phyloP scores from a whole-genome alignment of 2,797 vertebrate species.

The Coreius guichenoti region DNA sequence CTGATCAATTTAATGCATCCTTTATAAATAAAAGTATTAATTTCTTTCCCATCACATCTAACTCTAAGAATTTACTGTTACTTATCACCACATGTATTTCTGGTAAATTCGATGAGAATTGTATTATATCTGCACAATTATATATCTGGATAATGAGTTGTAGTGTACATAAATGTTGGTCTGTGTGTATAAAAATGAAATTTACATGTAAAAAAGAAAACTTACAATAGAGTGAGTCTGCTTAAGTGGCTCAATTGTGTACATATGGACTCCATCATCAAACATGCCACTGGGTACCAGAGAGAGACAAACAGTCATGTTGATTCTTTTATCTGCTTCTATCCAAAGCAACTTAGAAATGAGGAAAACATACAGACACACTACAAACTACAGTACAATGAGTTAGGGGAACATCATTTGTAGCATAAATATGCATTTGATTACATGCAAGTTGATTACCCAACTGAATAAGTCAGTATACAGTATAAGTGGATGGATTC shows the following conservation, averaged over 20 bases:
- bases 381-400: not conserved
- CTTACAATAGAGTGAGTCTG: constrained; percentile 88
- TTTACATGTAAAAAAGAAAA: constrained; percentile 56
- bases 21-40: not conserved
- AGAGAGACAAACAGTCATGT: constrained; percentile 19
- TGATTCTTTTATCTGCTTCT: not conserved
- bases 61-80: not conserved
- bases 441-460: too few species aligned
- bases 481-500: constrained; percentile 57
- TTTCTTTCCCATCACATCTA: not conserved
- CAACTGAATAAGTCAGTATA: constrained; percentile 53
- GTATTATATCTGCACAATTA: not conserved
- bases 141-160: not conserved
- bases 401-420: not conserved
- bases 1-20: not conserved
- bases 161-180: not conserved
- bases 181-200: not conserved
- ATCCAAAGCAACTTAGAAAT: not conserved
- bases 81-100: not conserved
- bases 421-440: not conserved
- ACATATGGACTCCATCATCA: constrained; percentile 87
- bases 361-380: not conserved
- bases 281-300: constrained; percentile 89
- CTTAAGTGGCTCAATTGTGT: constrained; percentile 90
- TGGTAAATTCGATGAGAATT: not conserved